phyloP scores from a whole-genome alignment of 2,797 vertebrate genomes.

The Enteromius afrohamiltoni region DNA sequence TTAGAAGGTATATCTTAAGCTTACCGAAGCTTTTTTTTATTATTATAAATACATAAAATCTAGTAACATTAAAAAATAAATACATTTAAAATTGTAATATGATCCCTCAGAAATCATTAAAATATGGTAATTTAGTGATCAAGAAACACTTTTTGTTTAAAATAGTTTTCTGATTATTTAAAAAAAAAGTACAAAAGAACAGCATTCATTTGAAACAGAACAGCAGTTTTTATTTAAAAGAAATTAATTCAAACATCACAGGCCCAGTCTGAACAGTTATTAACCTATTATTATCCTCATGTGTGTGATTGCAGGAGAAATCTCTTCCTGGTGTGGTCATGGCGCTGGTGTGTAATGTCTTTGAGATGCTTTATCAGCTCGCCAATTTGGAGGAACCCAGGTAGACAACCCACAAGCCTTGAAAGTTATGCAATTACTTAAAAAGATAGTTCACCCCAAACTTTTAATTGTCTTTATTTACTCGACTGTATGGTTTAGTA shows the following conservation, averaged over 20 bases:
- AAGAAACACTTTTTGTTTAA: not conserved
- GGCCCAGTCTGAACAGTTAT: not conserved
- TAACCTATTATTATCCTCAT: not conserved
- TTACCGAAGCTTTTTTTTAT: not conserved
- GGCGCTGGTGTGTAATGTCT: slow-evolving; percentile 97
- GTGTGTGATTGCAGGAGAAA: slow-evolving; percentile 84
- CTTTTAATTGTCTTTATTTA: not conserved
- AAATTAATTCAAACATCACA: not conserved
- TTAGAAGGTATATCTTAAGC: not conserved
- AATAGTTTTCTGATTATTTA: not conserved
- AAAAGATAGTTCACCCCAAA: not conserved
- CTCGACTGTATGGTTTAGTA: not conserved
- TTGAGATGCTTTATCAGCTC: slow-evolving; percentile 98
- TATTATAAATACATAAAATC: not conserved
- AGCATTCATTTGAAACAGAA: not conserved
- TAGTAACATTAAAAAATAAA: not conserved
- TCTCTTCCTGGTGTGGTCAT: slow-evolving; percentile 97
- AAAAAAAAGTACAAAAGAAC: not conserved
- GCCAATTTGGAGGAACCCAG: slow-evolving; percentile 96
- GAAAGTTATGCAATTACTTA: not conserved
- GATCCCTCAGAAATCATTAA: not conserved
- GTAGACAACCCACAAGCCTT: slow-evolving; percentile 63
- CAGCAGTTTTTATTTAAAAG: not conserved
- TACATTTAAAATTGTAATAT: not conserved
- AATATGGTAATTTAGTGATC: not conserved